phyloP scores from a whole-genome alignment of 2,113 vertebrate genomes.

The Amblyornis subalaris region DNA sequence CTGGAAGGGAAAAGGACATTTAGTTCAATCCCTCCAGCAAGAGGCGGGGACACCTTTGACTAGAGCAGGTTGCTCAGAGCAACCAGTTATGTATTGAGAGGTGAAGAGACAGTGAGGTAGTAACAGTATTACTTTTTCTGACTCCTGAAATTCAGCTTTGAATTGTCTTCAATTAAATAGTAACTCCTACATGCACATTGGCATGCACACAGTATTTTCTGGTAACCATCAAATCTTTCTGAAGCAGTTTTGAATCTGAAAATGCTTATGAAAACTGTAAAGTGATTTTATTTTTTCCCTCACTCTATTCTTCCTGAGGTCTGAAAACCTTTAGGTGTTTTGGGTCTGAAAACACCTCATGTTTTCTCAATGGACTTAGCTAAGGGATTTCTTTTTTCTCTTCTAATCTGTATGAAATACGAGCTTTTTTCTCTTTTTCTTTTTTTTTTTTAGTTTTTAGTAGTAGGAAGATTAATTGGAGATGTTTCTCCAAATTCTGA shows the following conservation, averaged over 20 bases:
- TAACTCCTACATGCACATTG: rapidly evolving
- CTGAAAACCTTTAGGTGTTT: neutral
- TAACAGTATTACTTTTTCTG: neutral
- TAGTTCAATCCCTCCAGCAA: neutral
- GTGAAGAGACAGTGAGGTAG: neutral
- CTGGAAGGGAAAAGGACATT: neutral
- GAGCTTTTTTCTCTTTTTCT: neutral
- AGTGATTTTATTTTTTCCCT: no score
- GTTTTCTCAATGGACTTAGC: neutral
- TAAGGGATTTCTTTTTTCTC: neutral
- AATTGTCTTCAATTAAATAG: neutral
- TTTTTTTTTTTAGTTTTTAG: neutral
- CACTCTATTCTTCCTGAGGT: neutral
- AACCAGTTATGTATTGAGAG: neutral
- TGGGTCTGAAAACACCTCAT: neutral
- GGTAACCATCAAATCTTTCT: neutral
- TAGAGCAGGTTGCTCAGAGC: neutral
- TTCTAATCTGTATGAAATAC: neutral
- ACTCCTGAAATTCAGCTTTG: neutral
- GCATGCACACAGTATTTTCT: neutral
- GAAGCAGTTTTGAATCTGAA: neutral
- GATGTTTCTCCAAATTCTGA: neutral
- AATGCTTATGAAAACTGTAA: neutral
- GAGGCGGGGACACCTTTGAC: neutral
- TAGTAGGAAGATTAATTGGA: neutral